phyloP scores from a whole-genome alignment of 2,113 vertebrate species.

The Hymenochirus boettgeri region DNA sequence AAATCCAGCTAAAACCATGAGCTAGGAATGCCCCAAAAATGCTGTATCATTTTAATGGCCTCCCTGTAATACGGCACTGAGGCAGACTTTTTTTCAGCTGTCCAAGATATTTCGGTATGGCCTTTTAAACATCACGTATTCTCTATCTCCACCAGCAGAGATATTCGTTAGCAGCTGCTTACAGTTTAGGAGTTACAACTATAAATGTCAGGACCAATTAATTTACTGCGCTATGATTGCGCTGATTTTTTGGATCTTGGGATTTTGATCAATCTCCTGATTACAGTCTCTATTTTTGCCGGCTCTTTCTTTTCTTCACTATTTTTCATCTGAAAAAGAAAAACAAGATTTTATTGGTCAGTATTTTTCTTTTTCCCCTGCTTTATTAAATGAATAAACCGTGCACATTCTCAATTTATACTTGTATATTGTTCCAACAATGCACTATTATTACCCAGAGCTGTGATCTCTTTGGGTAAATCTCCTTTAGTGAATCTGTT shows the following conservation, averaged over 20 bases:
- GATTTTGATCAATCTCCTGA: constrained; percentile 41
- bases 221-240: constrained; percentile 41
- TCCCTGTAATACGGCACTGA: background rate
- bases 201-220: constrained; percentile 45
- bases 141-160: constrained; percentile 25
- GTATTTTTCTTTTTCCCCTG: constrained; percentile 17
- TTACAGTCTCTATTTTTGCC: constrained; percentile 43
- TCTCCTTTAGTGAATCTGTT: too few relatives aligned
- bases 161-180: constrained; percentile 32
- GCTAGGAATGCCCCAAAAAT: constrained; percentile 13
- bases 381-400: too few relatives aligned
- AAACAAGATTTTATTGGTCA: constrained; percentile 43
- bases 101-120: constrained; percentile 10
- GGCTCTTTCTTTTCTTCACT: constrained; percentile 46
- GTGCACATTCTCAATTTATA: too few relatives aligned
- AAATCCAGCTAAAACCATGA: too few relatives aligned
- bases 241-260: constrained; percentile 39
- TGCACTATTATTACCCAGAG: too few relatives aligned
- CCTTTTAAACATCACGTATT: constrained; percentile 12
- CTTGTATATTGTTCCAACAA: too few relatives aligned
- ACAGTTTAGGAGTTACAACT: constrained; percentile 12
- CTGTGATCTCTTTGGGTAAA: too few relatives aligned
- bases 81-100: constrained; percentile 7
- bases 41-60: constrained; percentile 38
- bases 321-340: constrained; percentile 25